Base-by-base conservation (phyloP, 1,140 invertebrate genomes). In the Drosophila pachea region DNA sequence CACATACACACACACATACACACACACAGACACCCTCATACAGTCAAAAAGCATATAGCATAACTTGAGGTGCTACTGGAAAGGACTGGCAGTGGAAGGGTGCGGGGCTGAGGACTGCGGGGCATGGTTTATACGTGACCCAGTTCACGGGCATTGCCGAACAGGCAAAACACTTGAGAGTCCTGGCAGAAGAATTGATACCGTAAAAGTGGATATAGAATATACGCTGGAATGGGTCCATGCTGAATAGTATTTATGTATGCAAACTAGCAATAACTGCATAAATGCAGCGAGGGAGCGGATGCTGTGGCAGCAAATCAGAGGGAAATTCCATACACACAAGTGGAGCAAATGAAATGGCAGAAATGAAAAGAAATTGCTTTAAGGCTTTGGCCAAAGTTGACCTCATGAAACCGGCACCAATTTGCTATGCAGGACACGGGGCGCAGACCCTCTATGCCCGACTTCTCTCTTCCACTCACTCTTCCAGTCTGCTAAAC, bases 181-280 rank as follows among this genome's bases (percentile, higher is more conserved):
- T 53, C 52, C 54, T 62, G 33, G 45, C 38, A 60, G 38, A 42
- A 45, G 55, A 72, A 68, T 72, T 69, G 66, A 81, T 82, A 64
- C 33, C 36, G 49, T 38, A 49, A 52, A 35, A 40, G 59, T 35
- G 16, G 62, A 45, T 53, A 43, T 14, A 14, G 12, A 14, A 7
- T 7, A 47, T 29, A 14, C 32, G 40, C 47, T 29, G 35, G 35
- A 42, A 56, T 56, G 40, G 9, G 40, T 14, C 50, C 38, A 32
- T 29, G 52, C 67, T 40, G 40, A 14, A 45, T 54, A 43, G 31
- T 36, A 49, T 59, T 55, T 68, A 81, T 81, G 67, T 78, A 84
- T 86, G 81, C 81, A 84, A 84, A 84, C 79, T 81, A 74, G 70
- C 70, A 76, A 76, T 86, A 84, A 84, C 61, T 64, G 73, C 59